Evolutionary conservation across 2,888 invertebrate genomes (phyloP).

Genomic region (Matsumyia berberina): DNA sequence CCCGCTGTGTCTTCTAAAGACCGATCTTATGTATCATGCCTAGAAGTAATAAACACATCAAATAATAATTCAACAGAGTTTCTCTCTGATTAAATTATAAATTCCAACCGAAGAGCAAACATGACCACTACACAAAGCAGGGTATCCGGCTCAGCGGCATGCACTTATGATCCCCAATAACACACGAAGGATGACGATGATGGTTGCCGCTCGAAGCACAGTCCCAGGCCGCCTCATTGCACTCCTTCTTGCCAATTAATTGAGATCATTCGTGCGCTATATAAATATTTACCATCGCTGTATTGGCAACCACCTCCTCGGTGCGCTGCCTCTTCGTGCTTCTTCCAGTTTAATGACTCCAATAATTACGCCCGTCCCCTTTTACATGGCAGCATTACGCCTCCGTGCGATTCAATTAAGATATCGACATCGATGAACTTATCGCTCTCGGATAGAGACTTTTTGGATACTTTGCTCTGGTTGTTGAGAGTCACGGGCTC

Average conservation of each 20-base stretch:
- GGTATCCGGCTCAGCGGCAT: conserved; percentile 23
- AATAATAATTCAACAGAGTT: conserved; percentile 60
- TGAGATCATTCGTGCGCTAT: conserved; percentile 74
- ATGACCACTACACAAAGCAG: conserved; percentile 45
- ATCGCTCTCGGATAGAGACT: conserved; percentile 37
- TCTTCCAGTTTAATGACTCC: conserved; percentile 72
- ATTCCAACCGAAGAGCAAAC: conserved; percentile 69
- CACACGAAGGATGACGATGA: conserved; percentile 4
- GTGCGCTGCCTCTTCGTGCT: conserved; percentile 50
- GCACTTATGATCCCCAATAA: conserved; percentile 56
- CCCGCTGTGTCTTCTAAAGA: conserved; percentile 43
- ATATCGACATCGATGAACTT: conserved; percentile 75
- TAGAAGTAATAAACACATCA: conserved; percentile 49
- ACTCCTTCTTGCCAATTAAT: conserved; percentile 70
- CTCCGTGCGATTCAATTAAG: conserved; percentile 76
- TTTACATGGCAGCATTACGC: conserved; percentile 75
- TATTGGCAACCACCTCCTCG: conserved; percentile 32
- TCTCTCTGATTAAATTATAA: conserved; percentile 71
- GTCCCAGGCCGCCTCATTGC: conserved; percentile 55
- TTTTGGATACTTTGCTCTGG: conserved; percentile 28
- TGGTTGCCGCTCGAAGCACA: conserved; percentile 47
- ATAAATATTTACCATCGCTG: conserved; percentile 70
- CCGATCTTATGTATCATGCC: conserved; percentile 59
- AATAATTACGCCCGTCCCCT: conserved; percentile 74
- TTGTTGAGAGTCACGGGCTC: conserved; percentile 57